These are phyloP conservation scores for Cladopsammia gracilis DNA, from an alignment of 64 coral and sea anemone genomes.

Conservation along the genomic window DNA sequence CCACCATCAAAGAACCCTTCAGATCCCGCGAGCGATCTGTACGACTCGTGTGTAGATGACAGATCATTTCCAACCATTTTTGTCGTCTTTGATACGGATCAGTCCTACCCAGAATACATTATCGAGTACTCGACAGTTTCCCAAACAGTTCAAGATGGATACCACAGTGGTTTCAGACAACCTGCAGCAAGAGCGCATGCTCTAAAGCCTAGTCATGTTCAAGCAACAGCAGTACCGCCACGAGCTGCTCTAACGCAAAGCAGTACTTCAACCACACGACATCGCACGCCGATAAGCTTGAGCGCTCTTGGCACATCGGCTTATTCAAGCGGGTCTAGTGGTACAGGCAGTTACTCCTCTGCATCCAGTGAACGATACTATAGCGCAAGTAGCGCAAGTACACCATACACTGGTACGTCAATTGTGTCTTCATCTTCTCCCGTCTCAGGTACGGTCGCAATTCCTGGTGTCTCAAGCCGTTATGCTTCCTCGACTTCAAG, in stretches of 20 bases:
- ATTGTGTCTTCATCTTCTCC: neutral
- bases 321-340: neutral
- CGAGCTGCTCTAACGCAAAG: too few species aligned
- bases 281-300: neutral
- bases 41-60: constrained; percentile 49
- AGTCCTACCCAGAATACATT: constrained; percentile 63
- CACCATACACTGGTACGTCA: neutral
- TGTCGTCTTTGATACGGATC: constrained; percentile 53
- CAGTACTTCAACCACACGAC: too few species aligned
- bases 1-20: constrained; percentile 12
- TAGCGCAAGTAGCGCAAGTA: too few species aligned
- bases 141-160: neutral
- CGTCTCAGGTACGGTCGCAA: too few species aligned
- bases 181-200: neutral
- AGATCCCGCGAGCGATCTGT: neutral
- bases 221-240: too few species aligned
- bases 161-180: neutral
- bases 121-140: constrained; percentile 21
- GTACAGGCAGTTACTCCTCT: too few species aligned
- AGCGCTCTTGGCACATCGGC: neutral
- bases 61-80: constrained; percentile 18
- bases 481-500: too few species aligned
- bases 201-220: neutral
- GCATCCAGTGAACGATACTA: too few species aligned
- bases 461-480: too few species aligned